Evolutionary conservation across 2,113 vertebrate genomes (phyloP).

Genomic region (Synchiropus splendidus): DNA sequence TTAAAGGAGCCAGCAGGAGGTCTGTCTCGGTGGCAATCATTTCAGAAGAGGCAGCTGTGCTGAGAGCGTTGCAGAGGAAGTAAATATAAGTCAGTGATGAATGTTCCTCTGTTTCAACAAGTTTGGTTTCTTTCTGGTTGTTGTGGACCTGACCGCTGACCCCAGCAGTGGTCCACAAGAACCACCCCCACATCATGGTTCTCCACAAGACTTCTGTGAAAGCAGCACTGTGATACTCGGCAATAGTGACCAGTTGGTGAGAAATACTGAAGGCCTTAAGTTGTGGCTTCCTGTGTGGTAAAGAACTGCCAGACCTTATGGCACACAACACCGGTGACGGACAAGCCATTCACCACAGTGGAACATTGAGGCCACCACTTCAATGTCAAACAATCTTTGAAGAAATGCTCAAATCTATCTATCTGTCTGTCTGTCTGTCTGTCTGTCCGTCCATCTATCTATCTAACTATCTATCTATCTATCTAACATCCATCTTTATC

Average conservation of each 20-base stretch:
- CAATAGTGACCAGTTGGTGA: too few species aligned
- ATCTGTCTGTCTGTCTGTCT: too few species aligned
- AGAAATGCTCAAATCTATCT: too few species aligned
- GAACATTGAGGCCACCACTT: too few species aligned
- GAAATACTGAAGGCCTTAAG: conserved; percentile 13
- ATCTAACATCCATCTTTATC: too few species aligned
- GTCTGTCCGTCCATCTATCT: too few species aligned
- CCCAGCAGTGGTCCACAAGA: conserved; percentile 19
- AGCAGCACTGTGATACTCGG: conserved; percentile 14
- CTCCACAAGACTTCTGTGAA: conserved; percentile 30
- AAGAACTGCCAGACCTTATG: conserved; percentile 2
- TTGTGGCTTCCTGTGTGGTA: conserved; percentile 16
- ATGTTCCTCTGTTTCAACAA: background rate
- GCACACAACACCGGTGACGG: too few species aligned
- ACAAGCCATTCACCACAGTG: too few species aligned
- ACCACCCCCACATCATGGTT: conserved; percentile 37
- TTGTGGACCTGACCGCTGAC: conserved; percentile 22
- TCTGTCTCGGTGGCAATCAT: conserved; percentile 4
- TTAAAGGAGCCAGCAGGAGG: conserved; percentile 28
- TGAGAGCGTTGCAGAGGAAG: background rate
- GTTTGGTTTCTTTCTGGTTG: conserved; percentile 10
- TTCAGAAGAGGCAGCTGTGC: background rate
- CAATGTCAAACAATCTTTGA: too few species aligned
- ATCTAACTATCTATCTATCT: too few species aligned
- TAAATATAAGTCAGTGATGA: conserved; percentile 1